A percentile compares a stretch with the other conserved stretches of the same genome.
These are phyloP conservation scores for Myotis yumanensis DNA, from an alignment of 2,113 vertebrate genomes.

Conservation along the genomic window DNA sequence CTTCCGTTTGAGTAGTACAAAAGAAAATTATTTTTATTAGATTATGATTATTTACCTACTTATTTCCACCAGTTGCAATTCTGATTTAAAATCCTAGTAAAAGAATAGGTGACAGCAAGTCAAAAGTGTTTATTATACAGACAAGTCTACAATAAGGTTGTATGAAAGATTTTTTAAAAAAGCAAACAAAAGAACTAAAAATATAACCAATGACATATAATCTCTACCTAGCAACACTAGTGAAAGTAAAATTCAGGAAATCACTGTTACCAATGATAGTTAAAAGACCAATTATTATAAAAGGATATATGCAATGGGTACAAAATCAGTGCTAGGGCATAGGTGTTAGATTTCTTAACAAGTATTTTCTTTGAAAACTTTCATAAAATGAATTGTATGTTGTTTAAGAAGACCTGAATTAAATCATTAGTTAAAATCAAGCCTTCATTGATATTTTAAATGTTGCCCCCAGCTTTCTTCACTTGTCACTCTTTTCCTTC, in stretches of 20 bases:
- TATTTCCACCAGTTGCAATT: not conserved
- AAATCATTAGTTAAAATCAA: not conserved
- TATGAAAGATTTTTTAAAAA: not conserved
- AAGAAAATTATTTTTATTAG: slow-evolving; percentile 23
- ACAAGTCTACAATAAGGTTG: not conserved
- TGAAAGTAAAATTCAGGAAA: not conserved
- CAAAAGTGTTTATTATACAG: not conserved
- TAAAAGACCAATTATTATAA: not conserved
- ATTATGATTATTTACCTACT: not conserved
- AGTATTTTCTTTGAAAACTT: not conserved
- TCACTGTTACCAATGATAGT: not conserved
- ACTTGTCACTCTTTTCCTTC: not conserved
- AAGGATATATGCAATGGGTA: not conserved
- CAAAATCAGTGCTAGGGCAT: not conserved
- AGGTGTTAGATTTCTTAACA: not conserved
- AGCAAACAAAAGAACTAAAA: not conserved
- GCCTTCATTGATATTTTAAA: not conserved
- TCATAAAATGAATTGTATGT: not conserved
- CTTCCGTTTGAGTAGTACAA: not conserved
- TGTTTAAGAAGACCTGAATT: not conserved
- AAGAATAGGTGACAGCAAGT: not conserved
- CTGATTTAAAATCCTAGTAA: not conserved
- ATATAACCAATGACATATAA: not conserved
- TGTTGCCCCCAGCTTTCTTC: not conserved
- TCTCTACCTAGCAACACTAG: not conserved